phyloP scores from a whole-genome alignment of 2,113 vertebrate genomes.

The Proterorhinus semilunaris region DNA sequence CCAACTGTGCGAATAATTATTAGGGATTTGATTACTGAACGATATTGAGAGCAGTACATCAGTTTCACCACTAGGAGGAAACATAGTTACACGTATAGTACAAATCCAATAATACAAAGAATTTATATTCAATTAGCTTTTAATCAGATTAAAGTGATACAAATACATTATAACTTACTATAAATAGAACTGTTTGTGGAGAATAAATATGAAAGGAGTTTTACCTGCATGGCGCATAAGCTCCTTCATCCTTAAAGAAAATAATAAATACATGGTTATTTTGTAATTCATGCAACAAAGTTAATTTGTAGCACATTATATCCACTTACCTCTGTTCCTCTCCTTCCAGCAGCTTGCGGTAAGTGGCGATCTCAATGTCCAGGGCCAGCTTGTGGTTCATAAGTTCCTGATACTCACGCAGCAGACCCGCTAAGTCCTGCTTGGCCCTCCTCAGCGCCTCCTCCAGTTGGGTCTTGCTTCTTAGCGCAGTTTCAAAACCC shows the following conservation, averaged over 20 bases:
- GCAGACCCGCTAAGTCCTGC: slow-evolving; percentile 66
- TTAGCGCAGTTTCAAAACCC: slow-evolving; percentile 12
- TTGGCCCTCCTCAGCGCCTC: slow-evolving; percentile 66
- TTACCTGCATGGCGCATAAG: slow-evolving; percentile 50
- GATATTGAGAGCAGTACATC: neutral
- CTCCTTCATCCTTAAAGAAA: slow-evolving; percentile 44
- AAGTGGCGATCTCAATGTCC: slow-evolving; percentile 83
- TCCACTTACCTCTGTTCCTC: slow-evolving; percentile 71
- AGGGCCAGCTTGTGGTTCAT: slow-evolving; percentile 80
- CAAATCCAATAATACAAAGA: no score
- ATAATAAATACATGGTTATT: neutral
- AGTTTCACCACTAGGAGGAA: neutral
- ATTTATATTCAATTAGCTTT: no score
- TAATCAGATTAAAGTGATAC: no score
- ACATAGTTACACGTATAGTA: no score
- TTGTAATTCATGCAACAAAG: neutral
- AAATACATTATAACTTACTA: no score
- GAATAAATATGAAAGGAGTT: neutral
- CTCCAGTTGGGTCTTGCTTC: slow-evolving; percentile 58
- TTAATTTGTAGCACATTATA: neutral
- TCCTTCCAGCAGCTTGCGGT: slow-evolving; percentile 78
- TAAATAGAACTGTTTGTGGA: neutral
- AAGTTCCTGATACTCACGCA: slow-evolving; percentile 73
- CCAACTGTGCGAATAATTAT: neutral
- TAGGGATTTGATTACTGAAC: neutral